phyloP scores from a whole-genome alignment of 2,888 invertebrate species.

The Xestia sexstrigata region DNA sequence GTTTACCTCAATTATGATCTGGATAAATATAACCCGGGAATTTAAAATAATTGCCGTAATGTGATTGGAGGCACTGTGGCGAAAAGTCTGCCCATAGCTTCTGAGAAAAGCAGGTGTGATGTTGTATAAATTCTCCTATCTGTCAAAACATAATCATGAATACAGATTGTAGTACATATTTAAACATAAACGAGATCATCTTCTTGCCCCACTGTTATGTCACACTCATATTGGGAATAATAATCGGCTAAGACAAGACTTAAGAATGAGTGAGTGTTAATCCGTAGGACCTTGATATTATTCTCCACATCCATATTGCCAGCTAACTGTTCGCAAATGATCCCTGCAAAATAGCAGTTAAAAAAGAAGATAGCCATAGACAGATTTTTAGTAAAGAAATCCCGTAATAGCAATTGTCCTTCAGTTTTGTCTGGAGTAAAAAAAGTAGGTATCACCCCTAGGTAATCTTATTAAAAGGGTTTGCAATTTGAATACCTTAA shows the following conservation, averaged over 20 bases:
- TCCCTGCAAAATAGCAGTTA: background rate
- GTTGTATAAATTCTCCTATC: background rate
- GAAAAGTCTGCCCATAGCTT: background rate
- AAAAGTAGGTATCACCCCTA: constrained; percentile 1
- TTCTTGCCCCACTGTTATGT: background rate
- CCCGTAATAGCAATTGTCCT: background rate
- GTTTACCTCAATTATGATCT: background rate
- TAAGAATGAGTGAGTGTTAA: background rate
- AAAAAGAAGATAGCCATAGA: too few relatives aligned
- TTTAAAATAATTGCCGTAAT: background rate
- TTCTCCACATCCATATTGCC: background rate
- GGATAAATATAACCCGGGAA: background rate
- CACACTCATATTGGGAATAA: background rate
- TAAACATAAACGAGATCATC: background rate
- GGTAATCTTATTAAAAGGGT: background rate
- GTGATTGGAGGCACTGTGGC: background rate
- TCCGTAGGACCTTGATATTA: background rate
- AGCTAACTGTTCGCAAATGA: background rate
- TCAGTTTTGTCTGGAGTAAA: background rate
- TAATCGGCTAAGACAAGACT: background rate
- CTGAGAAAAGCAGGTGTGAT: background rate
- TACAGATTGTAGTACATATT: background rate
- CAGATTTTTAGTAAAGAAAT: too few relatives aligned
- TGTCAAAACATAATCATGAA: background rate
- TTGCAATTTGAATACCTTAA: constrained; percentile 16